Evolutionary conservation across 2,888 invertebrate genomes (phyloP), one percentile per base, ranked within the genome.

Genomic region (Peribatodes rhomboidaria): DNA sequence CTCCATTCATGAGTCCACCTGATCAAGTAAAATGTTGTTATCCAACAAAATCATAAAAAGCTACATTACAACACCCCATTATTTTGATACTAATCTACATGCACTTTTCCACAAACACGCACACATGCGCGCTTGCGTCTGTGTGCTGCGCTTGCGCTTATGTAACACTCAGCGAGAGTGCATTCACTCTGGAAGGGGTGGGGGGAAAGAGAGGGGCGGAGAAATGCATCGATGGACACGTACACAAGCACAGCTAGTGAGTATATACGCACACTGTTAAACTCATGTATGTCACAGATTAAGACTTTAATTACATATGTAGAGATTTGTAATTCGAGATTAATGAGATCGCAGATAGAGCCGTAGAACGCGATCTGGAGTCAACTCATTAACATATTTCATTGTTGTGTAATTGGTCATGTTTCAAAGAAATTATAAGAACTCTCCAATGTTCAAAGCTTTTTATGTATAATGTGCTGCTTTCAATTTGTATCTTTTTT

Each of bases 131-230:
- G 46, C 55, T 56, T 66, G 47, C 61, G 50, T 57, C 62, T 69
- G 74, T 74, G 76, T 81, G 83, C 72, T 74, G 74, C 74, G 80
- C 76, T 73, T 74, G 79, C 75, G 81, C 82, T 91, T 90, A 89
- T 87, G 83, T 90, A 91, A 91, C 85, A 79, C 68, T 70, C 73
- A 80, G 84, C 87, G 87, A 88, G 90, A 90, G 92, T 90, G 91
- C 92, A 90, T 91, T 91, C 88, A 91, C 91, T 89, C 84, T 72
- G 78, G 57, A 73, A 65, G 68, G 69, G 66, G 66, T 61, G 67
- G 55, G 68, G 61, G 52, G 66, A 62, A 60, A 64, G 66, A 69
- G 76, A 68, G 60, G 73, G 67, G 65, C 66, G 71, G 83, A 78
- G 82, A 78, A 83, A 83, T 86, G 90, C 89, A 89, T 77, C 85